Conservation (phyloP, 2,113 vertebrate genomes). For the Nycticebus coucang region DNA sequence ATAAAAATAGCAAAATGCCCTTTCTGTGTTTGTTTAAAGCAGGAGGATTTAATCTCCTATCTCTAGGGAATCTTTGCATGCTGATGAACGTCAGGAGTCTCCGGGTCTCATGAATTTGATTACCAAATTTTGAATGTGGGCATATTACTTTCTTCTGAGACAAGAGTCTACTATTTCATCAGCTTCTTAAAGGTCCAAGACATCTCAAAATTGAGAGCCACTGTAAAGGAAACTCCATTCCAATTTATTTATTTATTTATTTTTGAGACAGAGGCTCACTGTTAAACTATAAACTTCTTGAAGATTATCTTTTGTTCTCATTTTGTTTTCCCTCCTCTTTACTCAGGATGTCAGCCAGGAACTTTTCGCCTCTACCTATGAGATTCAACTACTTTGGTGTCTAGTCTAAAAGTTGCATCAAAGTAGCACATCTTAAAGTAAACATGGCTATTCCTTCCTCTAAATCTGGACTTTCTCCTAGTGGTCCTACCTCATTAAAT, state of each 20-base stretch:
- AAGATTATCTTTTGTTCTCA: background rate
- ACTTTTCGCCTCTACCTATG: background rate
- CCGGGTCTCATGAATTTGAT: background rate
- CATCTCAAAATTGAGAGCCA: constrained; percentile 23
- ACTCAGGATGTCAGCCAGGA: background rate
- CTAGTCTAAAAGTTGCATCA: background rate
- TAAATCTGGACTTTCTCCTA: background rate
- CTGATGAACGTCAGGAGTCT: background rate
- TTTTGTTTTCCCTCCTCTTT: background rate
- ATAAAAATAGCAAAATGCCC: constrained; percentile 53
- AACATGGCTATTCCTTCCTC: background rate
- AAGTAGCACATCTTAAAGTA: background rate
- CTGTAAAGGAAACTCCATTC: background rate
- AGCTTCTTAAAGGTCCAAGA: background rate
- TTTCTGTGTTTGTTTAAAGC: constrained; percentile 18
- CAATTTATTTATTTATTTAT: background rate
- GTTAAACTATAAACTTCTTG: background rate
- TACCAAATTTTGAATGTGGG: background rate
- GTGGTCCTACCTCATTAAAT: background rate
- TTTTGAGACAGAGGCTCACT: no score
- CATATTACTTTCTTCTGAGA: constrained; percentile 20
- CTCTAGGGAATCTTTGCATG: background rate
- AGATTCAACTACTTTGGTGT: background rate
- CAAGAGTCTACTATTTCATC: background rate
- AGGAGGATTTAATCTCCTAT: constrained; percentile 1